Conservation (phyloP, 2,113 vertebrate genomes). For the Vulpes lagopus region DNA sequence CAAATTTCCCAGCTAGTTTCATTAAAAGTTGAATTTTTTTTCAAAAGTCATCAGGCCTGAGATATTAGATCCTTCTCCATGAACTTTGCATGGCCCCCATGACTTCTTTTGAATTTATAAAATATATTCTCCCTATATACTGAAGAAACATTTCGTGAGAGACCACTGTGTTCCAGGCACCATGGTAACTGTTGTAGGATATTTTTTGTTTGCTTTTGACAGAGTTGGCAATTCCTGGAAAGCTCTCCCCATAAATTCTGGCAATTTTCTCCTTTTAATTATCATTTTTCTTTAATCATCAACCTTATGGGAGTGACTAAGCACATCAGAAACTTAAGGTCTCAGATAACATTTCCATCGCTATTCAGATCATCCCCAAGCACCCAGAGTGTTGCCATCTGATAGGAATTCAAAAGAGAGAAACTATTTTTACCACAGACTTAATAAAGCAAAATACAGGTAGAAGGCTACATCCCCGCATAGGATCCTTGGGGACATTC, state of each 20-base stretch:
- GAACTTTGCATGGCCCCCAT: background rate
- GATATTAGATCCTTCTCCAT: constrained; percentile 5
- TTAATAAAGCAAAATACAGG: background rate
- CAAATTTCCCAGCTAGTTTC: constrained; percentile 31
- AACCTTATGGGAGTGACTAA: background rate
- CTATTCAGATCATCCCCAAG: background rate
- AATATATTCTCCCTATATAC: background rate
- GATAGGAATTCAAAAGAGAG: background rate
- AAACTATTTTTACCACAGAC: background rate
- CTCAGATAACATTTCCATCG: background rate
- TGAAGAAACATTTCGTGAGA: background rate
- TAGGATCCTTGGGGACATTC: background rate
- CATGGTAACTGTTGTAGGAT: background rate
- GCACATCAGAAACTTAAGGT: background rate
- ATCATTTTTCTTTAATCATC: background rate
- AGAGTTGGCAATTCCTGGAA: background rate
- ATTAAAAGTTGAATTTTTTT: constrained; percentile 46
- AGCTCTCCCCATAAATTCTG: background rate
- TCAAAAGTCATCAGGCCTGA: background rate
- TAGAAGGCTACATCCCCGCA: background rate
- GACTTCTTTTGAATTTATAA: background rate
- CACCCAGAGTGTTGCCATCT: background rate
- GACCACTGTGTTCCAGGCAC: background rate
- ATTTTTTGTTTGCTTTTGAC: background rate
- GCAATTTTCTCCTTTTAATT: background rate